These are phyloP conservation scores for Pyrocephalus nanus DNA, from an alignment of 2,797 vertebrate species.

Conservation along the genomic window DNA sequence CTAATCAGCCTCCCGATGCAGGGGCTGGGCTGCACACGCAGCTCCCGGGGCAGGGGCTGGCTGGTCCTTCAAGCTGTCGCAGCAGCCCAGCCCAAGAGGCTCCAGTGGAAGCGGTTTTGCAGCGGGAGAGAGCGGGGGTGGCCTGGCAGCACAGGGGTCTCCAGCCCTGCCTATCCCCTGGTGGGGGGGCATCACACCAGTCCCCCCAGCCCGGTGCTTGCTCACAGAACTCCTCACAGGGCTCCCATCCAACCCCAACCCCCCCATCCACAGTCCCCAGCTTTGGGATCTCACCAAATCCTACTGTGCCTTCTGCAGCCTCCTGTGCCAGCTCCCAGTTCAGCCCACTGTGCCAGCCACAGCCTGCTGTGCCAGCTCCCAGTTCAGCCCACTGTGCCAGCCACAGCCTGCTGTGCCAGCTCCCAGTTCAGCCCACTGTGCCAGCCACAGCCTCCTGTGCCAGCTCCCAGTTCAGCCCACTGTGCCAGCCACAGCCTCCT, in stretches of 20 bases:
- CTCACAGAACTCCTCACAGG: rapidly evolving
- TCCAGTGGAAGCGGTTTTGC: not conserved
- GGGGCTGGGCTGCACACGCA: not conserved
- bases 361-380: not conserved
- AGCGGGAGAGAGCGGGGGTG: not conserved
- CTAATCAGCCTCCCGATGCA: not conserved
- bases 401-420: not conserved
- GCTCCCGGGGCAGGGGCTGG: not conserved
- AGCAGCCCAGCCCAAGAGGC: not conserved
- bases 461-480: not conserved
- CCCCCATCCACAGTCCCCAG: rapidly evolving
- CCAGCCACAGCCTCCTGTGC: not conserved
- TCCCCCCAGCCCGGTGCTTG: rapidly evolving
- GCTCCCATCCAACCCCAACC: not conserved
- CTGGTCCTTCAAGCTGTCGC: not conserved
- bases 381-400: not conserved
- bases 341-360: not conserved
- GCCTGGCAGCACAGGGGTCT: rapidly evolving
- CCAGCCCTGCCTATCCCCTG: rapidly evolving
- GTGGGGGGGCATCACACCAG: not conserved
- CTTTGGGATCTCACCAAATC: not conserved
- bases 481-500: not conserved
- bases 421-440: not conserved
- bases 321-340: not conserved
- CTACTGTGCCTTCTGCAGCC: not conserved